Conservation (phyloP, 2,888 invertebrate species). For the Cryptocephalus primarius region DNA sequence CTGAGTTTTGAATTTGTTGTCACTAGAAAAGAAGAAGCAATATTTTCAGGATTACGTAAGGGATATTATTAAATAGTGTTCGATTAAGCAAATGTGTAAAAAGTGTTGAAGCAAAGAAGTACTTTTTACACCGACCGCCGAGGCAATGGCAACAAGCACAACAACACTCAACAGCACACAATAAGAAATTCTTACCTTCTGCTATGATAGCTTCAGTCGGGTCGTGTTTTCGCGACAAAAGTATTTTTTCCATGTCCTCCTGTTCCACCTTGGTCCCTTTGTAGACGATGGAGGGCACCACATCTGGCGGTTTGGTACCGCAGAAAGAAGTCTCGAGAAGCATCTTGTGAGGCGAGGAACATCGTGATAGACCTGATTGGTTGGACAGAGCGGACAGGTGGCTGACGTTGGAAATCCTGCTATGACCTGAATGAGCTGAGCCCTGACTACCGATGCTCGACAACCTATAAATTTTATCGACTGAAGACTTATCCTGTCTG, state of each 20-base stretch:
- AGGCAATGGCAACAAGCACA: no score
- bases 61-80: no score
- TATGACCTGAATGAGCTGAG: conserved; percentile 33
- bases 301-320: conserved; percentile 58
- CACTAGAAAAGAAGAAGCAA: no score
- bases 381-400: conserved; percentile 46
- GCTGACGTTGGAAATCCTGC: conserved; percentile 42
- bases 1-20: no score
- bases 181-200: conserved; percentile 38
- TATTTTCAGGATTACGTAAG: no score
- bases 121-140: no score
- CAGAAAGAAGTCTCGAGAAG: conserved; percentile 84
- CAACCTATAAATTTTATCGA: conserved; percentile 35
- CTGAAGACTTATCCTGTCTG: no score
- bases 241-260: conserved; percentile 44
- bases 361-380: conserved; percentile 49
- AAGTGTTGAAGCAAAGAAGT: no score
- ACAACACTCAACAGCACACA: no score
- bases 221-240: conserved; percentile 51
- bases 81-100: no score
- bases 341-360: conserved; percentile 86
- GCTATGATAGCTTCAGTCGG: conserved; percentile 53
- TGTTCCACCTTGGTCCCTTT: conserved; percentile 30
- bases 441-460: conserved; percentile 77
- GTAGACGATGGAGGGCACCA: conserved; percentile 14